Evolutionary conservation across 2,113 vertebrate genomes (phyloP).

Genomic region (Willisornis vidua): DNA sequence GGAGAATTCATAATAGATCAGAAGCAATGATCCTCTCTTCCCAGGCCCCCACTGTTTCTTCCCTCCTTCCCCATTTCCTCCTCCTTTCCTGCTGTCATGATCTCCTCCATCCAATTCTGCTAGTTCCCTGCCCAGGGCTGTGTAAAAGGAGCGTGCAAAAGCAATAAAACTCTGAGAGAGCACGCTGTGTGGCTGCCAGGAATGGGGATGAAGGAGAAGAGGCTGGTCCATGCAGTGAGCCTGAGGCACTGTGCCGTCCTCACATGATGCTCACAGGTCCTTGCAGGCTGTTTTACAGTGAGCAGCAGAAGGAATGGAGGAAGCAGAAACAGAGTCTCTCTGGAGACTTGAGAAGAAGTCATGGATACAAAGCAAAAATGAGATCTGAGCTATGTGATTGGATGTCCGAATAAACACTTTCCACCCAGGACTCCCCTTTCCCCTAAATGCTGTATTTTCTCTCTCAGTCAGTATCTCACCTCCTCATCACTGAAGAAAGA

Average conservation of each 20-base stretch:
- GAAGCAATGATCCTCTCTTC: not conserved
- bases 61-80: not conserved
- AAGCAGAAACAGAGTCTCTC: not conserved
- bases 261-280: not conserved
- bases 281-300: not conserved
- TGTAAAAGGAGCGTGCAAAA: not conserved
- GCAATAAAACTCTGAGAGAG: not conserved
- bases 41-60: not conserved
- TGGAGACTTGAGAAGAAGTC: not conserved
- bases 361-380: not conserved
- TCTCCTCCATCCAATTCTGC: not conserved
- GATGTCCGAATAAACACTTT: not conserved
- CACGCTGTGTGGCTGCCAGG: fast-evolving
- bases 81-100: not conserved
- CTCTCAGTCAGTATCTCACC: not conserved
- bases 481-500: not conserved
- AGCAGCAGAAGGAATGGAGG: not conserved
- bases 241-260: not conserved
- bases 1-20: conserved; percentile 43
- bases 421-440: not conserved
- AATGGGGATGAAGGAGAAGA: not conserved
- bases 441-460: not conserved
- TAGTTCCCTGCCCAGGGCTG: not conserved
- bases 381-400: not conserved
- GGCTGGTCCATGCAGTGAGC: not conserved